phyloP scores from a whole-genome alignment of 2,888 invertebrate species.

The Mimumesa dahlbomi region DNA sequence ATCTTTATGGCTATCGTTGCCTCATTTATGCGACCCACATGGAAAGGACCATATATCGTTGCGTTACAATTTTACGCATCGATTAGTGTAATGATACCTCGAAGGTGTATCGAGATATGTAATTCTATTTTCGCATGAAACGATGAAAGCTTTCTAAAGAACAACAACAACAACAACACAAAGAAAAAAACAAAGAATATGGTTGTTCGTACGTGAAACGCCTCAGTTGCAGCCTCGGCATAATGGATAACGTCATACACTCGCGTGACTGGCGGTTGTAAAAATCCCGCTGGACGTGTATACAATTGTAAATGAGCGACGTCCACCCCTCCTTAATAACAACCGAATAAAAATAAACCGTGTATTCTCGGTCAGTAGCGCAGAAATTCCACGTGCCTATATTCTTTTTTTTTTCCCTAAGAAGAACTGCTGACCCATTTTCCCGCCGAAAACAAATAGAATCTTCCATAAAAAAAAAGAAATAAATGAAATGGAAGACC shows the following conservation, averaged over 20 bases:
- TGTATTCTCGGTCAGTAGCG: conserved; percentile 30
- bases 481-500: no score
- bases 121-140: no score
- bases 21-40: neutral
- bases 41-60: no score
- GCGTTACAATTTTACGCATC: neutral
- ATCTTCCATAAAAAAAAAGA: no score
- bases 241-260: conserved; percentile 6
- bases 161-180: neutral
- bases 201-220: conserved; percentile 6
- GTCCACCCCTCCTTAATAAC: conserved; percentile 1
- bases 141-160: no score
- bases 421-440: no score
- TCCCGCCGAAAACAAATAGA: no score
- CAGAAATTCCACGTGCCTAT: no score
- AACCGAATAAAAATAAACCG: conserved; percentile 36
- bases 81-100: no score
- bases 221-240: neutral
- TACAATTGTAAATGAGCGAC: conserved; percentile 37
- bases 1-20: no score
- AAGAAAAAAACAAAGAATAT: conserved; percentile 7
- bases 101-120: no score
- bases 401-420: no score
- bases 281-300: conserved; percentile 41
- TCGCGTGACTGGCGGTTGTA: conserved; percentile 46